A percentile compares a stretch with the other conserved stretches of the same genome.
Conservation (phyloP, 2,113 vertebrate genomes). For the Pelmatolapia mariae region DNA sequence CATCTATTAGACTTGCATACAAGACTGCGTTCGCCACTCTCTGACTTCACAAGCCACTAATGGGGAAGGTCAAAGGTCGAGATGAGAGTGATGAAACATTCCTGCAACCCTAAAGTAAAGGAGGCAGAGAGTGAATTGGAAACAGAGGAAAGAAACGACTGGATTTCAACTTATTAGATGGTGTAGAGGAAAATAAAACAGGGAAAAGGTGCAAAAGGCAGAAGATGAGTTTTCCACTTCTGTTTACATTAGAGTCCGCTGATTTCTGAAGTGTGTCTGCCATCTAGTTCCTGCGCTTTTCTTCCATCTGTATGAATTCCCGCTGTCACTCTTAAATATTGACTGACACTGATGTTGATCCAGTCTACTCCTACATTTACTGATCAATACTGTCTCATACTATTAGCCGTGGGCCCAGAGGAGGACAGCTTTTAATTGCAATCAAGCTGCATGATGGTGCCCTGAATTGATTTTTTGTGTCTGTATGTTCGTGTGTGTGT, state of each 20-base stretch:
- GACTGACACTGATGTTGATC: conserved; percentile 22
- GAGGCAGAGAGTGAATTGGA: neutral
- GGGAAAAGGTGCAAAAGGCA: neutral
- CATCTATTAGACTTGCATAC: conserved; percentile 26
- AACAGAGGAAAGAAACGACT: neutral
- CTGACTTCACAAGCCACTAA: neutral
- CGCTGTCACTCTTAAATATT: neutral
- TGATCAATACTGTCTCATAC: conserved; percentile 48
- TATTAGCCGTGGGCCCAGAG: conserved; percentile 12
- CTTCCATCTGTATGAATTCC: neutral
- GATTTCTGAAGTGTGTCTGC: neutral
- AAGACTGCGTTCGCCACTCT: neutral
- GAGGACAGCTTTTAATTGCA: conserved; percentile 44
- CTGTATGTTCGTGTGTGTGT: neutral
- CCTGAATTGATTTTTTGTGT: conserved; percentile 31
- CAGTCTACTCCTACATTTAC: conserved; percentile 8
- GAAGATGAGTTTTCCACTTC: neutral
- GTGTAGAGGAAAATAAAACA: neutral
- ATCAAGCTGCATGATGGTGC: conserved; percentile 9
- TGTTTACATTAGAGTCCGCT: neutral
- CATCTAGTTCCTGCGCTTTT: neutral
- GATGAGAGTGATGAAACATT: conserved; percentile 48
- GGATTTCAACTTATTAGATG: neutral
- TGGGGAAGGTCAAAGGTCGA: conserved; percentile 42
- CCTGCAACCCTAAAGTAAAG: conserved; percentile 10